Conservation (phyloP, 1,140 invertebrate species). For the Neodiprion fabricii region DNA sequence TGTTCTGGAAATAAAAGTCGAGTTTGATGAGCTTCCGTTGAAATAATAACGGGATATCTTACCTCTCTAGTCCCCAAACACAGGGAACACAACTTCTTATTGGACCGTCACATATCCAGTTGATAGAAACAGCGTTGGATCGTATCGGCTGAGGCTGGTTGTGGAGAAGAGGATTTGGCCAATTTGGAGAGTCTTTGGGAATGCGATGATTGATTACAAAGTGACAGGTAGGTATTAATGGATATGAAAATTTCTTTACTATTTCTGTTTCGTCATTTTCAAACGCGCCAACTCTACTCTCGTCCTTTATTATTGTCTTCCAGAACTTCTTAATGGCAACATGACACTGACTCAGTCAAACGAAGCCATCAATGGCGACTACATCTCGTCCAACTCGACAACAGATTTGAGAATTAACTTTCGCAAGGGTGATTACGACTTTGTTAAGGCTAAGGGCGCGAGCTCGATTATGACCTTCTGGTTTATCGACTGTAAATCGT, state of each 20-base stretch:
- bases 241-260: constrained; percentile 10
- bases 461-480: constrained; percentile 73
- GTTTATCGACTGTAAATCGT: constrained; percentile 79
- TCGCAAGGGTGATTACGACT: constrained; percentile 66
- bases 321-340: constrained; percentile 71
- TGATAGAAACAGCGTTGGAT: constrained; percentile 62
- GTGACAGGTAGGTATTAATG: constrained; percentile 64
- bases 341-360: constrained; percentile 69
- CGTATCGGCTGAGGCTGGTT: constrained; percentile 67
- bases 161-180: constrained; percentile 58
- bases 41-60: too few relatives aligned
- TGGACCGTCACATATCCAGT: constrained; percentile 69
- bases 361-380: constrained; percentile 61
- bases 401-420: constrained; percentile 68
- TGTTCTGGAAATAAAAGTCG: too few relatives aligned
- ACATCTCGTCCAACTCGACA: constrained; percentile 66
- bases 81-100: constrained; percentile 49
- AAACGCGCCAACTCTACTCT: constrained; percentile 14
- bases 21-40: too few relatives aligned
- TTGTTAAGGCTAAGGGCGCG: constrained; percentile 64
- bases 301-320: constrained; percentile 28
- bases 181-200: constrained; percentile 52
- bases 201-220: constrained; percentile 60
- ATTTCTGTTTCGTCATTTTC: constrained; percentile 19
- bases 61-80: constrained; percentile 11